Conservation (phyloP, 37 sponge, comb jelly and placozoan genomes). For the Axinella damicornis region DNA sequence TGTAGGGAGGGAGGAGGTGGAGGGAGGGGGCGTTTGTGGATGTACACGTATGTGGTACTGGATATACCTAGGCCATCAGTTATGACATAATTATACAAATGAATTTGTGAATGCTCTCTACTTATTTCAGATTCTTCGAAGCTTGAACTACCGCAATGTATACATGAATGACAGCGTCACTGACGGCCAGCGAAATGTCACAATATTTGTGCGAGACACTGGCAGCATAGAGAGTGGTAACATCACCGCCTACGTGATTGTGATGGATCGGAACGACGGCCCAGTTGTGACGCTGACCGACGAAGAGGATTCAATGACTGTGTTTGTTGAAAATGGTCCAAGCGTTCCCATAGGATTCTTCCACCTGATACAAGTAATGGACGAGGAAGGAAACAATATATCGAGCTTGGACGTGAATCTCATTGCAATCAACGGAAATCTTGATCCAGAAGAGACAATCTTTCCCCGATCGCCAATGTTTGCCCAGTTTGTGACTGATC, state of each 20-base stretch:
- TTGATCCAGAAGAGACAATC: slow-evolving; percentile 33
- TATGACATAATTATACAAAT: no score
- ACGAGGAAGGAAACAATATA: slow-evolving; percentile 53
- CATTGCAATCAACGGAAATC: slow-evolving; percentile 29
- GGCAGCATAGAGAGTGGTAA: not conserved
- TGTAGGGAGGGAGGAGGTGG: no score
- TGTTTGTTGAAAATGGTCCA: slow-evolving; percentile 6
- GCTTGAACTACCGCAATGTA: slow-evolving; percentile 25
- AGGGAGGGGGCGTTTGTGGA: no score
- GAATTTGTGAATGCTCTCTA: no score
- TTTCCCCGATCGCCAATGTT: slow-evolving; percentile 22
- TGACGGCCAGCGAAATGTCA: slow-evolving; percentile 27
- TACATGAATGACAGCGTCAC: slow-evolving; percentile 26
- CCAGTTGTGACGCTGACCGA: slow-evolving; percentile 16
- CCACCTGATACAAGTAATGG: slow-evolving; percentile 30
- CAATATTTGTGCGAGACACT: slow-evolving; percentile 27
- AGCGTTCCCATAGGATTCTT: not conserved
- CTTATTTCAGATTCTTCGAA: slow-evolving; percentile 36
- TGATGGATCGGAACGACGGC: slow-evolving; percentile 43
- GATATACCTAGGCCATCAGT: no score
- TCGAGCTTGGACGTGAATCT: slow-evolving; percentile 35
- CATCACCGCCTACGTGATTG: not conserved
- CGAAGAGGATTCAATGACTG: not conserved
- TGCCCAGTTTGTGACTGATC: not conserved
- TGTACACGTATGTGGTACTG: no score